Base-by-base conservation (phyloP, 92 coral and sea anemone species). In the Zoanthus solanderi region DNA sequence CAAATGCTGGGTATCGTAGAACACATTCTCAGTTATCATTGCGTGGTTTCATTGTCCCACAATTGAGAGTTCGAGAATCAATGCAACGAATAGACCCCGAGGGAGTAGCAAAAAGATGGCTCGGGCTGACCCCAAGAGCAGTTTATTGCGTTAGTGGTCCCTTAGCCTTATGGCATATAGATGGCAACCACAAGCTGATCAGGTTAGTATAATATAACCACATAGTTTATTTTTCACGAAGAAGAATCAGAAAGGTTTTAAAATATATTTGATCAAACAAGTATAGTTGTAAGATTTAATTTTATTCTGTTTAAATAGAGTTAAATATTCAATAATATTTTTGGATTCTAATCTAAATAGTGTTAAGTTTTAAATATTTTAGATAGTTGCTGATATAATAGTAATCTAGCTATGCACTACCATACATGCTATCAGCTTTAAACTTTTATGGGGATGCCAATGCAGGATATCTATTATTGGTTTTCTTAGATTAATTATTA, bases 91-190 rank as follows among this genome's bases (percentile, higher is more conserved):
- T 78, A 44, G 88, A 92, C 44, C 94, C 90, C 7, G 88, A 88
- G 37, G 90, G 94, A 14, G 87, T 84, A 23, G 92, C 90, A 34
- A 69, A 48, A 76, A 84, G 90, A 79, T 92, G 94, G 94, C 65
- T 92, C 30, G 65, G 75, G 7, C 32, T 88, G n/a, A 92, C 92
- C 12, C 92, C 94, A 18, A 92, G 94, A 48, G 89, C 87, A 52
- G 83, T 52, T 77, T 91, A 88, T 72, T n/a, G 71, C 54, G 90
- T 88, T 3, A 83, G 89, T 72, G 92, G 90, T 44, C 94, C 92
- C 9, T 52, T 90, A 68, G 90, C 93, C 23, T 57, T 87, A 23
- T 86, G 93, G 93, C 94, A 91, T 53, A 83, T 87, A 83, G 90
- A 82, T 76, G 93, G 93, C 23, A 87, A 91, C 69, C 93, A 91